Conservation (phyloP, 2,888 invertebrate species). For the Pterobdella sp. region DNA sequence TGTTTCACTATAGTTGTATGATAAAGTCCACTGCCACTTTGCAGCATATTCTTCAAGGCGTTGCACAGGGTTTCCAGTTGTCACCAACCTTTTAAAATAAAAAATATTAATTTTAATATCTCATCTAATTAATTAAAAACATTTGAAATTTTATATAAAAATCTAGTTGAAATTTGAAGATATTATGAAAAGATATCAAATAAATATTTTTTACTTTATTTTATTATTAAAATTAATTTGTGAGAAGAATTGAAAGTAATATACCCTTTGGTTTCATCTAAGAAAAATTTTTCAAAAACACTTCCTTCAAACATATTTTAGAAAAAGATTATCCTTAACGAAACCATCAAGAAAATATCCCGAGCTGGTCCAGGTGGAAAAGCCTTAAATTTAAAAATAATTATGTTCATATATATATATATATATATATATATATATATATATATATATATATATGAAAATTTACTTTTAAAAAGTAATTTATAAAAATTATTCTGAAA, state of each 20-base stretch:
- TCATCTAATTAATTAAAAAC: background rate
- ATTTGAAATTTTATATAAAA: background rate
- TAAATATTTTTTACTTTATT: background rate
- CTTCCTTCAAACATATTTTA: too few species aligned
- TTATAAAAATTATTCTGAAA: background rate
- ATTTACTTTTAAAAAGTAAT: background rate
- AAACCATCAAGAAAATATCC: too few species aligned
- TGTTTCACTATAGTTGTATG: background rate
- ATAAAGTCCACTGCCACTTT: background rate
- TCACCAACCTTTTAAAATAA: background rate
- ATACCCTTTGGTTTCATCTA: too few species aligned
- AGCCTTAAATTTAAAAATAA: background rate
- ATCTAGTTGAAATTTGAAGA: background rate
- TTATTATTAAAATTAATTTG: too few species aligned
- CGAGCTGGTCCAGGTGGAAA: too few species aligned
- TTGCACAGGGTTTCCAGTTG: background rate
- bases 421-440: background rate
- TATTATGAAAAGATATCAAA: background rate
- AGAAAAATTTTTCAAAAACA: too few species aligned
- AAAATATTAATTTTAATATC: background rate
- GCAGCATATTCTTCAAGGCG: background rate
- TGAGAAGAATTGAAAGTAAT: too few species aligned
- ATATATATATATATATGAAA: background rate
- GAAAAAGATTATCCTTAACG: too few species aligned
- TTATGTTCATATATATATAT: background rate